phyloP scores from a whole-genome alignment of 2,888 invertebrate genomes.

The Cryptocephalus moraei region DNA sequence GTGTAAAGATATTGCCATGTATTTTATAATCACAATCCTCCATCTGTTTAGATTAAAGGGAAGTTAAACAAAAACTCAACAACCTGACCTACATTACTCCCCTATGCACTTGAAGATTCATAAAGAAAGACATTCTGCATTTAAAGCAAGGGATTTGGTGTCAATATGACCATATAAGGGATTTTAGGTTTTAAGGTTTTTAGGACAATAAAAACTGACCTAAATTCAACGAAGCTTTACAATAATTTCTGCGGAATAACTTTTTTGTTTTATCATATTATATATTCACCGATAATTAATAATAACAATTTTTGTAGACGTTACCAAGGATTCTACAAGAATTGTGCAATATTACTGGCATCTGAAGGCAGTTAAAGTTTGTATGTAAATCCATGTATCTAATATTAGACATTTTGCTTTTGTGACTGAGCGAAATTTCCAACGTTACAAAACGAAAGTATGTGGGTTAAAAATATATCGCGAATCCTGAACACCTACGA shows the following conservation, averaged over 20 bases:
- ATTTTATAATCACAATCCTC: neutral
- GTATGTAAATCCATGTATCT: too few relatives aligned
- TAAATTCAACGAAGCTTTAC: too few relatives aligned
- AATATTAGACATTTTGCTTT: constrained; percentile 7
- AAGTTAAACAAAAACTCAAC: neutral
- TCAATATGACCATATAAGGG: too few relatives aligned
- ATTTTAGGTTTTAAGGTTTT: too few relatives aligned
- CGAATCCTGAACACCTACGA: constrained; percentile 19
- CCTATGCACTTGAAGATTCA: constrained; percentile 13
- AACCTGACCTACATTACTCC: constrained; percentile 18
- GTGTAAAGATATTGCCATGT: constrained; percentile 7
- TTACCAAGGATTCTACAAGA: neutral
- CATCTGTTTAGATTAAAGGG: neutral
- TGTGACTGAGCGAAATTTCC: constrained; percentile 1
- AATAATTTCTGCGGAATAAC: too few relatives aligned
- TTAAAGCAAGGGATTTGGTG: too few relatives aligned
- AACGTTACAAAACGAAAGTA: constrained; percentile 11
- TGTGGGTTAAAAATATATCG: constrained; percentile 14
- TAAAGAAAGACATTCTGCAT: constrained; percentile 3
- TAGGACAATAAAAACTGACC: too few relatives aligned
- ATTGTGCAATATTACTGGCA: too few relatives aligned
- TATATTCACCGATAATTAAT: too few relatives aligned
- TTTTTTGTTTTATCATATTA: too few relatives aligned
- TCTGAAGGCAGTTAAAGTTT: too few relatives aligned
- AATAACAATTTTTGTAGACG: too few relatives aligned